phyloP scores from a whole-genome alignment of 2,888 invertebrate genomes.

The Drosophila incognita region DNA sequence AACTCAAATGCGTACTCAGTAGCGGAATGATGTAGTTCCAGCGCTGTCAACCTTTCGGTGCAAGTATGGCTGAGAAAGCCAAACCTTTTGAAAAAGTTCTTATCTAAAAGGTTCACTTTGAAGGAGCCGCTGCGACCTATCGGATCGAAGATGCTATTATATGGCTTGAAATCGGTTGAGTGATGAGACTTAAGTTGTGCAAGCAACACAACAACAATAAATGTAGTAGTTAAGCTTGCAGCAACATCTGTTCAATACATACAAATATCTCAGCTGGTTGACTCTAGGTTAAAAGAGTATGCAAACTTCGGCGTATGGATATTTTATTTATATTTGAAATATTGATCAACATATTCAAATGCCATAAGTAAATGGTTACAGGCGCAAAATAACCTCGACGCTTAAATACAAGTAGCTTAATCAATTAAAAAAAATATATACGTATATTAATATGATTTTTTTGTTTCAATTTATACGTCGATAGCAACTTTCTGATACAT shows the following conservation, averaged over 20 bases:
- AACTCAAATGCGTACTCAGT: slow-evolving; percentile 33
- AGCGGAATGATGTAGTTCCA: slow-evolving; percentile 1
- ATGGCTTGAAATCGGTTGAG: neutral
- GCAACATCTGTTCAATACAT: neutral
- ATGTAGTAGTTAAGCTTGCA: neutral
- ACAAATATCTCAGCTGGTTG: neutral
- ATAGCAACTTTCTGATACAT: neutral
- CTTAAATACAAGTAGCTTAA: neutral
- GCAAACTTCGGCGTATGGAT: neutral
- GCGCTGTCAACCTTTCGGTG: neutral
- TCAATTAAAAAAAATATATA: neutral
- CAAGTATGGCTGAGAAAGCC: neutral
- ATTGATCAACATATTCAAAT: neutral
- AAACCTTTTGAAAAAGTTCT: neutral
- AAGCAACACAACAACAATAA: neutral
- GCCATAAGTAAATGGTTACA: neutral
- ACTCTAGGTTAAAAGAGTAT: neutral
- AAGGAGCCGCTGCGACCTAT: neutral
- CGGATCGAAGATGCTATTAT: neutral
- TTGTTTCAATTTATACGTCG: neutral
- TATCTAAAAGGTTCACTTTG: neutral
- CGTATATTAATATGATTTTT: neutral
- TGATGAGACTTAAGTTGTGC: neutral
- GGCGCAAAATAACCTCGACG: neutral
- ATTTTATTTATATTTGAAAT: neutral